Evolutionary conservation across 2,113 vertebrate genomes (phyloP).

Genomic region (Pholis gunnellus): DNA sequence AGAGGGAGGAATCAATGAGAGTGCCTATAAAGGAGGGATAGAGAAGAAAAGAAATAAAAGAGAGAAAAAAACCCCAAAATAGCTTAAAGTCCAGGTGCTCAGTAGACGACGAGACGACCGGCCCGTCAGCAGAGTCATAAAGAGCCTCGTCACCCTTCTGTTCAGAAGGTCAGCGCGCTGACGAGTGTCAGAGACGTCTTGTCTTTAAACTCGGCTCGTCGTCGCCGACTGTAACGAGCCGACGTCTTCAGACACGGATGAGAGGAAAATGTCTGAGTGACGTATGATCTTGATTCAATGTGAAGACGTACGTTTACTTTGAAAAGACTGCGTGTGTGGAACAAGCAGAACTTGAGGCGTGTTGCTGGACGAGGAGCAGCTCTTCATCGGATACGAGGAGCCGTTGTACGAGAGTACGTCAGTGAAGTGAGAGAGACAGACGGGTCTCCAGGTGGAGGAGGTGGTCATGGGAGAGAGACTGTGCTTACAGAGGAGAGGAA

Average conservation of each 20-base stretch:
- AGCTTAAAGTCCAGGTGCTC: conserved; percentile 31
- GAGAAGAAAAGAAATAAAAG: conserved; percentile 10
- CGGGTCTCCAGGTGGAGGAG: conserved; percentile 62
- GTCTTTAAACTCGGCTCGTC: background rate
- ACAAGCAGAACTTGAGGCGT: no score
- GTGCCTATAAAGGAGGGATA: background rate
- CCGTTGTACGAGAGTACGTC: no score
- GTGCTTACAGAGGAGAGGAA: conserved; percentile 76
- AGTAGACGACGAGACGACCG: background rate
- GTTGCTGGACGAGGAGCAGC: no score
- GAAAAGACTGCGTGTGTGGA: no score
- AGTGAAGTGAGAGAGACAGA: conserved; percentile 31
- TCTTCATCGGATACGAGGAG: no score
- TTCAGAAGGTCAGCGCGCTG: background rate
- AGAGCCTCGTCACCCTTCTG: background rate
- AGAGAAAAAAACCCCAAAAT: background rate
- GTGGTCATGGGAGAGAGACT: conserved; percentile 80
- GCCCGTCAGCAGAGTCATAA: background rate
- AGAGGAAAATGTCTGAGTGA: no score
- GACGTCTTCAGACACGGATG: no score
- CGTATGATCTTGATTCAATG: no score
- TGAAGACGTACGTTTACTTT: no score
- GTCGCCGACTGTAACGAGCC: no score
- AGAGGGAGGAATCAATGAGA: conserved; percentile 17
- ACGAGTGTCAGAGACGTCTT: background rate